phyloP scores from a whole-genome alignment of 64 coral and sea anemone species.

The Cladopsammia gracilis region DNA sequence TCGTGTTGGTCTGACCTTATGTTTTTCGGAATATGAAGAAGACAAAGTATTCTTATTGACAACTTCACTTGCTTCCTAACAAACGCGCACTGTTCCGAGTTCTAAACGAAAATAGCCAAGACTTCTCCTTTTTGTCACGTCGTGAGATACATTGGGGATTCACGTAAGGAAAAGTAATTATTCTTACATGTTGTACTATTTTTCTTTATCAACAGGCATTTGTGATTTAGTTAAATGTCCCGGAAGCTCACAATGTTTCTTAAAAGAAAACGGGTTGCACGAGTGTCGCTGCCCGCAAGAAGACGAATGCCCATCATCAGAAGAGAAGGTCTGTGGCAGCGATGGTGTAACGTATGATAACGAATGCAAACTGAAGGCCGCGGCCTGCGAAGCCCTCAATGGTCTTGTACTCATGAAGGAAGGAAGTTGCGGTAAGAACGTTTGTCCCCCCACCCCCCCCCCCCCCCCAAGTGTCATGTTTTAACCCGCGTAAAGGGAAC shows the following conservation, averaged over 20 bases:
- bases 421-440: constrained; percentile 74
- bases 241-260: constrained; percentile 25
- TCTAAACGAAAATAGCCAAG: too few species aligned
- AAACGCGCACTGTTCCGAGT: too few species aligned
- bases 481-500: too few species aligned
- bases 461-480: too few species aligned
- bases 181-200: neutral
- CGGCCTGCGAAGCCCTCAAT: constrained; percentile 29
- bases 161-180: neutral
- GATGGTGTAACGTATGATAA: constrained; percentile 60
- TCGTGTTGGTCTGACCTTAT: too few species aligned
- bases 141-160: neutral
- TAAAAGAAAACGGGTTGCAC: constrained; percentile 50
- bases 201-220: constrained; percentile 12
- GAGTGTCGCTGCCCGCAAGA: constrained; percentile 61
- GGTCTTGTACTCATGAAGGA: constrained; percentile 35
- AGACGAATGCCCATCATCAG: constrained; percentile 33
- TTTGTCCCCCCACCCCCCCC: too few species aligned
- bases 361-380: constrained; percentile 60
- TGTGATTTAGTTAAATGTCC: constrained; percentile 67
- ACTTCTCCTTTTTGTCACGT: too few species aligned
- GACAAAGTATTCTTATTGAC: too few species aligned
- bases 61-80: too few species aligned
- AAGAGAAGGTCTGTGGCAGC: constrained; percentile 45
- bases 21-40: too few species aligned